Conservation (phyloP, 1,140 invertebrate genomes). For the Trichomalopsis sarcophagae region DNA sequence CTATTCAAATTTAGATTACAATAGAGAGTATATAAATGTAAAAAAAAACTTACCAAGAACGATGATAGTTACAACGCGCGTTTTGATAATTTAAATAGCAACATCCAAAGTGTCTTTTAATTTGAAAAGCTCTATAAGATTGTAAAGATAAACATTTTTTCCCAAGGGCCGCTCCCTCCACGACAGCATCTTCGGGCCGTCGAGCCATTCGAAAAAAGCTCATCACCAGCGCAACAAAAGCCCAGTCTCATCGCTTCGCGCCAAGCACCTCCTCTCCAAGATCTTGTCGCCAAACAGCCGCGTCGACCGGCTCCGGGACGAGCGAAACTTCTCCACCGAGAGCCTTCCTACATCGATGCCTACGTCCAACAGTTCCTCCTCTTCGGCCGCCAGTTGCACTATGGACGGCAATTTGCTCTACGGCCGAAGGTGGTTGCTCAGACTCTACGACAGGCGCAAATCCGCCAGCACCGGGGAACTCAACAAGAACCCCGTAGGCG, state of each 20-base stretch:
- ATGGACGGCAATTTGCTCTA: conserved; percentile 48
- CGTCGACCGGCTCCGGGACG: conserved; percentile 31
- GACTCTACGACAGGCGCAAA: conserved; percentile 63
- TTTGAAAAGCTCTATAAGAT: too few relatives aligned
- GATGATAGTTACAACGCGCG: too few relatives aligned
- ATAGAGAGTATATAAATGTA: too few relatives aligned
- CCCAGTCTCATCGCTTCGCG: conserved; percentile 23
- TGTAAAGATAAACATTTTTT: not conserved
- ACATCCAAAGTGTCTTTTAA: too few relatives aligned
- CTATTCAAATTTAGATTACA: not conserved
- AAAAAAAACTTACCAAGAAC: too few relatives aligned
- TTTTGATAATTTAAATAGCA: too few relatives aligned
- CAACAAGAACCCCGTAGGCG: conserved; percentile 46
- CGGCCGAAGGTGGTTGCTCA: conserved; percentile 54
- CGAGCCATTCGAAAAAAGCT: conserved; percentile 16
- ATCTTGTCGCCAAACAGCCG: conserved; percentile 57
- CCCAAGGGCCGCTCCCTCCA: conserved; percentile 55
- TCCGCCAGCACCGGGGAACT: conserved; percentile 71
- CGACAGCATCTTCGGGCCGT: conserved; percentile 67
- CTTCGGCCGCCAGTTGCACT: conserved; percentile 9
- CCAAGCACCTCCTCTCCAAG: conserved; percentile 56
- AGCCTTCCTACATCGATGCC: conserved; percentile 60
- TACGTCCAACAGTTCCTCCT: not conserved
- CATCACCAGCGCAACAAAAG: conserved; percentile 40
- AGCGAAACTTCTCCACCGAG: conserved; percentile 67